These are phyloP conservation scores for Mylabris phalerata DNA, from an alignment of 1,140 invertebrate genomes.

Conservation along the genomic window DNA sequence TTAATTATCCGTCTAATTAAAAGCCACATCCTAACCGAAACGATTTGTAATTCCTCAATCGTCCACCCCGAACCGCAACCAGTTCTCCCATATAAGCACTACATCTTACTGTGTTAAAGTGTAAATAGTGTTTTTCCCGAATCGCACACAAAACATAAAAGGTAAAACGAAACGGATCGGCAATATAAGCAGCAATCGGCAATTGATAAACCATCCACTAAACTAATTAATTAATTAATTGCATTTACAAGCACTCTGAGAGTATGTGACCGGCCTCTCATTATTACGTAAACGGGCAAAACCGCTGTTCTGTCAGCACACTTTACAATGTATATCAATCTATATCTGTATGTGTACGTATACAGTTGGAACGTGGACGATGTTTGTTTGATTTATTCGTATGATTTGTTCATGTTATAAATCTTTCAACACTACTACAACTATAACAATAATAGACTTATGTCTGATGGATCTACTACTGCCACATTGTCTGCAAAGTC, in stretches of 20 bases:
- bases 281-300: constrained; percentile 5
- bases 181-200: constrained; percentile 26
- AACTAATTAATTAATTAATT: constrained; percentile 33
- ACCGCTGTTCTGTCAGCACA: neutral
- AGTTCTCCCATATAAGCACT: constrained; percentile 15
- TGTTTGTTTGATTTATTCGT: constrained; percentile 12
- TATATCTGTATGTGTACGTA: no score
- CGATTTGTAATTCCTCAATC: constrained; percentile 7
- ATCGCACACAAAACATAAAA: constrained; percentile 15
- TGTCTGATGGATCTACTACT: no score
- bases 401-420: constrained; percentile 12
- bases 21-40: constrained; percentile 3
- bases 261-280: constrained; percentile 9
- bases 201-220: constrained; percentile 26
- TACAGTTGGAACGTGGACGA: neutral
- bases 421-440: constrained; percentile 6
- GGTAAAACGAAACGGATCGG: constrained; percentile 17
- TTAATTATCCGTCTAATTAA: constrained; percentile 23
- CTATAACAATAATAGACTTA: no score
- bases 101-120: constrained; percentile 24
- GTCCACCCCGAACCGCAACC: constrained; percentile 3
- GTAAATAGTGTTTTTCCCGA: constrained; percentile 30
- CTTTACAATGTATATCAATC: neutral
- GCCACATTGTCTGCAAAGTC: neutral
- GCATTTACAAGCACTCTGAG: constrained; percentile 19